These are phyloP conservation scores for Therioaphis trifolii DNA, from an alignment of 2,888 invertebrate species.

Conservation along the genomic window DNA sequence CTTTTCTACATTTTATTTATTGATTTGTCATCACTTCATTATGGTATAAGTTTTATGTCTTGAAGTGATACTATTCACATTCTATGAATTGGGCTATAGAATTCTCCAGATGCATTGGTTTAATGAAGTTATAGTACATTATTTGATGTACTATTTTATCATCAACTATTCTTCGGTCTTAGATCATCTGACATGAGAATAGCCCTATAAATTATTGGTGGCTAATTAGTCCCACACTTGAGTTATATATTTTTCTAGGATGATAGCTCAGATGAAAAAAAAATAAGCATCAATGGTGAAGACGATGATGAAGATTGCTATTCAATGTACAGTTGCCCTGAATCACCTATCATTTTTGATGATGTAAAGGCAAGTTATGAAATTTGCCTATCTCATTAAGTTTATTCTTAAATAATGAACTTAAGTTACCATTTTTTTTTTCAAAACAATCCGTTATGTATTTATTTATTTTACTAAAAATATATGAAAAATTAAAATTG, in stretches of 20 bases:
- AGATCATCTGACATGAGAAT: constrained; percentile 22
- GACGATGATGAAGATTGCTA: constrained; percentile 45
- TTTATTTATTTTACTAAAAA: background rate
- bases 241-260: constrained; percentile 57
- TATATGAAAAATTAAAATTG: constrained; percentile 18
- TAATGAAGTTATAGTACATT: background rate
- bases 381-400: constrained; percentile 22
- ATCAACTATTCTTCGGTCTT: background rate
- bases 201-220: background rate
- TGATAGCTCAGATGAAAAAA: constrained; percentile 58
- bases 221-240: constrained; percentile 20
- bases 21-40: background rate
- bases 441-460: background rate
- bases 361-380: constrained; percentile 45
- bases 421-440: background rate
- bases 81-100: background rate
- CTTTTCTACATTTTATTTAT: constrained; percentile 42
- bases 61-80: background rate
- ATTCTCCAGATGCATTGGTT: background rate
- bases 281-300: constrained; percentile 34
- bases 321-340: constrained; percentile 56
- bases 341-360: constrained; percentile 47
- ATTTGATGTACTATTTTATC: background rate
- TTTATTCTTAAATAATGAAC: background rate
- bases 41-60: constrained; percentile 23